Evolutionary conservation across 2,888 invertebrate species (phyloP), one percentile per base, ranked within the genome.

Genomic region (Andrena trimmerana): DNA sequence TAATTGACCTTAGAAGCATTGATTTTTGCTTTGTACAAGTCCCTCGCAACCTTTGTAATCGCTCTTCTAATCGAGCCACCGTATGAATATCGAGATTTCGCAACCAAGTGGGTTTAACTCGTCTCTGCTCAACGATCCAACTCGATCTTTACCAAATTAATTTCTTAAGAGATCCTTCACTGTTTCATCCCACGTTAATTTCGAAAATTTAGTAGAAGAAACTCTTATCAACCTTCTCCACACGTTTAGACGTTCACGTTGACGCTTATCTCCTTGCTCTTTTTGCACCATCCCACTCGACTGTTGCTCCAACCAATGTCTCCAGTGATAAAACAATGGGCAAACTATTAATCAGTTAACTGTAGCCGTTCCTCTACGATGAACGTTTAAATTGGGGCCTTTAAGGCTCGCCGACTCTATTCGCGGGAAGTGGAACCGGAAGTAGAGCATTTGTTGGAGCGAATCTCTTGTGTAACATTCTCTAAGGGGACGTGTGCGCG

Each of bases 381-480:
- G 13, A 20, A 24, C 20, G 10, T 31, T 42, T 13, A 20, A 2
- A 50, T 27, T 27, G 1, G 3, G 31, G n/a, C 6, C 8, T 27
- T 8, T 20, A 1, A n/a, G 5, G 2, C 24, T 36, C 5, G 2
- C 2, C n/a, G 4, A 36, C 31, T 13, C 1, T 27, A 13, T 57
- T 10, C 24, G 7, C 42, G 16, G 16, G 20, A 16, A 10, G 16
- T 24, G 13, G 10, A 20, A 33, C 16, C 2, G 29, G 20, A 54
- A 68, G 27, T 24, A 42, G 16, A 27, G 36, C 13, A 13, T 24
- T 5, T 5, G 10, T 63, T 29, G 6, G 13, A 13, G 16, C 8
- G 7, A 16, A 33, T 63, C 24, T 52, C 36, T 27, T 29, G 29
- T 42, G 8, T 77, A 77, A 71, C 70, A 24, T 50, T 5, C n/a